Percentiles rank a stretch among this genome's conserved stretches.
Conservation (phyloP, 2,888 invertebrate species). For the Perdita meconis region DNA sequence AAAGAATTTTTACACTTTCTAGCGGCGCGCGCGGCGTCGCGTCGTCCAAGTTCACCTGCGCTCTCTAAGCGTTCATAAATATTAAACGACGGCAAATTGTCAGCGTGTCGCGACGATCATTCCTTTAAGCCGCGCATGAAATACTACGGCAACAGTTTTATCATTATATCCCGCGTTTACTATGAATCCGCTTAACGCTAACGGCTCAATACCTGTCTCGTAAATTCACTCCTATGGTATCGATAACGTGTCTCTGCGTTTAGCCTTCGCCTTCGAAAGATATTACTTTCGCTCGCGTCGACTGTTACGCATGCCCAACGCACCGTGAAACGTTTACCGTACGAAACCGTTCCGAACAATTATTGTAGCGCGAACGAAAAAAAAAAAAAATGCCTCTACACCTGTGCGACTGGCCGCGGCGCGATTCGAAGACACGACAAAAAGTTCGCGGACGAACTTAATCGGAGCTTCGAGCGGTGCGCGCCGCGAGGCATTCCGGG, state of each 20-base stretch:
- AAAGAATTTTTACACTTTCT: conserved; percentile 1
- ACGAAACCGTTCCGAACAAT: conserved; percentile 3
- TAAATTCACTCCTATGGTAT: conserved; percentile 33
- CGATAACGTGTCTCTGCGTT: conserved; percentile 8
- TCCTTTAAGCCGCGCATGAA: conserved; percentile 24
- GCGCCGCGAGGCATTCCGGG: background rate
- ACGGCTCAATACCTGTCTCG: conserved; percentile 37
- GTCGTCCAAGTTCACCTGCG: conserved; percentile 6
- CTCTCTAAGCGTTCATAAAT: conserved; percentile 36
- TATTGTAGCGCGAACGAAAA: background rate
- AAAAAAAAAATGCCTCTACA: background rate
- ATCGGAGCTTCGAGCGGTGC: no score
- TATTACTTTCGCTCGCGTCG: background rate
- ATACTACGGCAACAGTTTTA: conserved; percentile 32
- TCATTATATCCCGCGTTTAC: conserved; percentile 42
- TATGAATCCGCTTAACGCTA: conserved; percentile 41
- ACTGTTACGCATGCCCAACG: background rate
- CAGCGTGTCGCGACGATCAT: conserved; percentile 14
- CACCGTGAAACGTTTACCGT: conserved; percentile 10
- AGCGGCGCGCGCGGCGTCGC: background rate
- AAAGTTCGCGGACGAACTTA: background rate
- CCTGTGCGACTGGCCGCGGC: no score
- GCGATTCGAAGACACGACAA: no score
- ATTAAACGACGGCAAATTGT: conserved; percentile 37
- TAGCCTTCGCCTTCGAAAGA: conserved; percentile 2